Evolutionary conservation across 1,140 invertebrate species (phyloP).

Genomic region (Ostrea edulis): DNA sequence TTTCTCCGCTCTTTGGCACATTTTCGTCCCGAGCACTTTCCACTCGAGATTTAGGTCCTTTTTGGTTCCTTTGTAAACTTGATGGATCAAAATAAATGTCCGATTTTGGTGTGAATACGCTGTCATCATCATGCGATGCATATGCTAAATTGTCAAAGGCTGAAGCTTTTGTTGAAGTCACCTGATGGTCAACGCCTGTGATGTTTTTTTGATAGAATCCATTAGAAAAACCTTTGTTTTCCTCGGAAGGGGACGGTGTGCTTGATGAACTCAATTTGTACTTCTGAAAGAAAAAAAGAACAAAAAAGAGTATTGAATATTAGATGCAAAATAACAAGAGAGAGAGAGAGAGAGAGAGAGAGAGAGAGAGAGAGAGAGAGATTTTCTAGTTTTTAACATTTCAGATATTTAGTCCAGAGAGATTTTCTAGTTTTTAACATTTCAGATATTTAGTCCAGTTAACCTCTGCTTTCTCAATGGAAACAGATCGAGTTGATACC

Average conservation of each 20-base stretch:
- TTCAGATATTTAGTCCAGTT: neutral
- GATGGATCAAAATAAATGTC: neutral
- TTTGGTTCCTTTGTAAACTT: constrained; percentile 14
- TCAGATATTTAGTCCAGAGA: no score
- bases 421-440: no score
- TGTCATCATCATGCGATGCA: constrained; percentile 21
- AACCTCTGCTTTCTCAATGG: neutral
- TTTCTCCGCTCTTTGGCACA: neutral
- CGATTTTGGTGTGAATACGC: constrained; percentile 19
- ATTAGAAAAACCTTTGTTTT: constrained; percentile 39
- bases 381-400: no score
- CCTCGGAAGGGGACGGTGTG: constrained; percentile 40
- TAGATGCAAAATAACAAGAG: no score
- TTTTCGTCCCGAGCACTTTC: constrained; percentile 37
- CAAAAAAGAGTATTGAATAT: neutral
- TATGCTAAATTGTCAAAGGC: constrained; percentile 39
- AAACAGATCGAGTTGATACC: neutral
- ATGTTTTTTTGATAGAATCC: constrained; percentile 39
- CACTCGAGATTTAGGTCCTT: neutral
- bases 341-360: no score
- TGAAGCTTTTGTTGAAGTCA: neutral
- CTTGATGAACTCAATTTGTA: constrained; percentile 15
- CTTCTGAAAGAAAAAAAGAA: constrained; percentile 30
- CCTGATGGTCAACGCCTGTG: neutral
- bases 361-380: no score